Conservation (phyloP, 2,113 vertebrate species). For the Percina caprodes region DNA sequence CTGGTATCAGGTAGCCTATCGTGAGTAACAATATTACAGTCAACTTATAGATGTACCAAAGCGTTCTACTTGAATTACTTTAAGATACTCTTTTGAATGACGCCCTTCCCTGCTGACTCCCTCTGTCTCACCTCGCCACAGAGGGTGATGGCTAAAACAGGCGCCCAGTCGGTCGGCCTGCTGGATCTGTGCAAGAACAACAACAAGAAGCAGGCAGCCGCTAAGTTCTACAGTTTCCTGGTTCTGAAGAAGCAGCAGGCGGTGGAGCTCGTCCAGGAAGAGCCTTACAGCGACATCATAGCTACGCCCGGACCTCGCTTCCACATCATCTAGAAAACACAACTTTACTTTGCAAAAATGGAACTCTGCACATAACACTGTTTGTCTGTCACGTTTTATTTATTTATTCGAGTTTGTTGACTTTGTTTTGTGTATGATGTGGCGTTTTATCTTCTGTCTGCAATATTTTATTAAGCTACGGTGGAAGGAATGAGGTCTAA, state of each 20-base stretch:
- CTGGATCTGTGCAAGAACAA: slow-evolving; percentile 96
- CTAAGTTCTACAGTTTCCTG: slow-evolving; percentile 99
- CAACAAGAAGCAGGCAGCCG: slow-evolving; percentile 96
- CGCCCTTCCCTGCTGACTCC: background rate
- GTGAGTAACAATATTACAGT: background rate
- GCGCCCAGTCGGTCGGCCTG: slow-evolving; percentile 94
- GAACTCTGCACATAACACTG: slow-evolving; percentile 1
- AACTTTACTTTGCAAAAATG: background rate
- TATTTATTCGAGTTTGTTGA: slow-evolving; percentile 23
- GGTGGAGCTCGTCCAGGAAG: slow-evolving; percentile 92
- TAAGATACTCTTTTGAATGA: background rate
- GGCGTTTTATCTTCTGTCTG: slow-evolving; percentile 33
- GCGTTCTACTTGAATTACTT: background rate
- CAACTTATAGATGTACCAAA: background rate
- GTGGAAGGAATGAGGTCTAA: slow-evolving; percentile 12
- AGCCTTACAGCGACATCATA: slow-evolving; percentile 97
- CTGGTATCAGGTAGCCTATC: background rate
- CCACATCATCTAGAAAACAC: slow-evolving; percentile 89
- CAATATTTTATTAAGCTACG: slow-evolving; percentile 5
- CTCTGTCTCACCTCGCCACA: slow-evolving; percentile 70
- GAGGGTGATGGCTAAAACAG: slow-evolving; percentile 96
- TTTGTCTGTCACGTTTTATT: slow-evolving; percentile 21
- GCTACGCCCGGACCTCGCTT: slow-evolving; percentile 95
- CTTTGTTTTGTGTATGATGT: slow-evolving; percentile 36
- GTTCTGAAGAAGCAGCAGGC: slow-evolving; percentile 98